Percentiles rank a stretch among this genome's conserved stretches.
Evolutionary conservation across 2,113 vertebrate genomes (phyloP).

Genomic region (Cyanoderma ruficeps): DNA sequence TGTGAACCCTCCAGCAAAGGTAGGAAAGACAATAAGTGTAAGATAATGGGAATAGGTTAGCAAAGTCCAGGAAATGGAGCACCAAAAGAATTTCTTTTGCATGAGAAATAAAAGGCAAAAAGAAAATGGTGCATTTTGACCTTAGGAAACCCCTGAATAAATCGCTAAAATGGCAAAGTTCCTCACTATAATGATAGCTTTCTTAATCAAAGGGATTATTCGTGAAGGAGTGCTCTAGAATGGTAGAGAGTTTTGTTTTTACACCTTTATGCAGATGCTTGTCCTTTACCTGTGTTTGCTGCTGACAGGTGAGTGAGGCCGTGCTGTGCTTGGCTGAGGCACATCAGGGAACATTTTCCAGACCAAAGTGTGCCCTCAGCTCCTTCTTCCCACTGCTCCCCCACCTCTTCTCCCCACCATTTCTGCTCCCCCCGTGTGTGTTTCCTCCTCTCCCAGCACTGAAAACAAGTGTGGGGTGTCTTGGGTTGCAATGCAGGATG

Average conservation of each 20-base stretch:
- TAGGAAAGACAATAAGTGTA: neutral
- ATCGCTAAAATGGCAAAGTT: neutral
- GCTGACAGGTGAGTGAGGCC: neutral
- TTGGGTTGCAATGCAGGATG: too few species aligned
- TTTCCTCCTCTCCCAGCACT: neutral
- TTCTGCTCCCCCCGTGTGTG: neutral
- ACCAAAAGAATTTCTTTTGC: neutral
- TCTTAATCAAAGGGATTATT: neutral
- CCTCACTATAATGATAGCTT: neutral
- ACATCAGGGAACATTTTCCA: neutral
- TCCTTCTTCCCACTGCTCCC: neutral
- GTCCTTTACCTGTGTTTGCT: neutral
- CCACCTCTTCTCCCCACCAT: too few species aligned
- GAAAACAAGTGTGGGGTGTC: neutral
- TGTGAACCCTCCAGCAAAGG: neutral
- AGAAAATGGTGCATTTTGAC: neutral
- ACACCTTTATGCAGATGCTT: neutral
- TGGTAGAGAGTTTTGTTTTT: neutral
- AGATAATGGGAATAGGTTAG: neutral
- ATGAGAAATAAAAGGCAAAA: neutral
- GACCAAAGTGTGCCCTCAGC: rapidly evolving
- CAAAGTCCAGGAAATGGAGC: neutral
- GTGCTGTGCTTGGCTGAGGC: neutral
- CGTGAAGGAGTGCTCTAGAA: neutral
- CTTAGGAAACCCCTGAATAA: neutral